These are phyloP conservation scores for Psephotus haematonotus DNA, from an alignment of 2,113 vertebrate species.

Conservation along the genomic window DNA sequence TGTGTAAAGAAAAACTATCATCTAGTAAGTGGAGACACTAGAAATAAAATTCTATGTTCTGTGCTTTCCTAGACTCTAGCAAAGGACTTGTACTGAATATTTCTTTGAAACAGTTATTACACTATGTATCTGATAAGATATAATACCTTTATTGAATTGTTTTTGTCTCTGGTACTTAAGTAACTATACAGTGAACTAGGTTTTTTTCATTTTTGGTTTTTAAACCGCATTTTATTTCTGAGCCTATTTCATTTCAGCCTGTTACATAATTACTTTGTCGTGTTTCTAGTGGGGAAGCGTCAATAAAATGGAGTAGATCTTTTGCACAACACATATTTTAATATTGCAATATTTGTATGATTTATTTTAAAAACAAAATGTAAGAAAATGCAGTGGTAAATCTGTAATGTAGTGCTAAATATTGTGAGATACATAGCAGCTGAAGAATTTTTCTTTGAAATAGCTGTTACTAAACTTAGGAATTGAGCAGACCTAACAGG, in stretches of 20 bases:
- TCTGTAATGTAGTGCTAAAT: background rate
- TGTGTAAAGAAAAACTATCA: background rate
- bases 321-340: background rate
- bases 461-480: background rate
- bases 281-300: slow-evolving; percentile 2
- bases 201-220: background rate
- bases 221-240: slow-evolving; percentile 37
- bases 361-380: background rate
- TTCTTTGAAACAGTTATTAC: background rate
- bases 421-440: background rate
- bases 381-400: background rate
- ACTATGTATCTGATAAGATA: background rate
- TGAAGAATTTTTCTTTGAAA: background rate
- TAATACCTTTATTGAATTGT: background rate
- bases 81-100: background rate
- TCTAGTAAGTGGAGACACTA: background rate
- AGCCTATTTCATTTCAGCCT: slow-evolving; percentile 28
- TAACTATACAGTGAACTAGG: background rate
- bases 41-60: background rate
- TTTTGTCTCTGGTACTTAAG: slow-evolving; percentile 26
- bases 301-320: background rate
- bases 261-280: slow-evolving; percentile 8
- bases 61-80: slow-evolving; percentile 3
- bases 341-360: background rate
- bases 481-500: background rate